A percentile compares a stretch with the other conserved stretches of the same genome.
Evolutionary conservation across 2,113 vertebrate genomes (phyloP).

Genomic region (Cynocephalus volans): DNA sequence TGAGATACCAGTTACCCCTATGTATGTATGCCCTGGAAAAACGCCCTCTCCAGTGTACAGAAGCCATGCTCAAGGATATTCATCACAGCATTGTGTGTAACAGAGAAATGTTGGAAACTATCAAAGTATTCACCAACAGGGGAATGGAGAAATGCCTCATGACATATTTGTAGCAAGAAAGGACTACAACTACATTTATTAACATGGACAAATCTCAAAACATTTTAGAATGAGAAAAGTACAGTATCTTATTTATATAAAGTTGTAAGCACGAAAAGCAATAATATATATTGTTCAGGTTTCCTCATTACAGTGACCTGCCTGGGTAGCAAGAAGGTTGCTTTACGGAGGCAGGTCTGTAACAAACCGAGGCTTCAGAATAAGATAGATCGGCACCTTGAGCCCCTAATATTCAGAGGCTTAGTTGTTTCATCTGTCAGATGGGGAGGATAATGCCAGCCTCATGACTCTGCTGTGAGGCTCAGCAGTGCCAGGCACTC

Average conservation of each 20-base stretch:
- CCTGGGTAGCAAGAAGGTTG: neutral
- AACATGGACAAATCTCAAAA: neutral
- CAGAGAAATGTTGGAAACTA: rapidly evolving
- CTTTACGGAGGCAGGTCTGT: neutral
- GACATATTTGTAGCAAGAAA: rapidly evolving
- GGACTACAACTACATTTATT: neutral
- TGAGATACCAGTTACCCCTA: neutral
- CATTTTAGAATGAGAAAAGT: neutral
- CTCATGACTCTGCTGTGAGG: neutral
- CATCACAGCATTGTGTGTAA: rapidly evolving
- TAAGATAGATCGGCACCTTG: rapidly evolving
- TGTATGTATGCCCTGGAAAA: rapidly evolving
- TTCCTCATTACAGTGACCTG: neutral
- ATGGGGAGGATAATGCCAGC: too few relatives aligned
- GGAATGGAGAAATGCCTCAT: neutral
- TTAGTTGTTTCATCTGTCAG: neutral
- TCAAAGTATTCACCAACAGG: rapidly evolving
- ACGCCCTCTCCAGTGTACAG: rapidly evolving
- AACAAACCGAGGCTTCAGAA: too few relatives aligned
- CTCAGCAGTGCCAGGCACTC: rapidly evolving
- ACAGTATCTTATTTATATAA: neutral
- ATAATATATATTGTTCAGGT: rapidly evolving
- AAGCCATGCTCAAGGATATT: neutral
- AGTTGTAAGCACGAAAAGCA: neutral
- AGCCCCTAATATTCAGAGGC: neutral